Evolutionary conservation across 1,140 invertebrate genomes (phyloP), one percentile per base, ranked within the genome.

Genomic region (Hycleus cichorii): DNA sequence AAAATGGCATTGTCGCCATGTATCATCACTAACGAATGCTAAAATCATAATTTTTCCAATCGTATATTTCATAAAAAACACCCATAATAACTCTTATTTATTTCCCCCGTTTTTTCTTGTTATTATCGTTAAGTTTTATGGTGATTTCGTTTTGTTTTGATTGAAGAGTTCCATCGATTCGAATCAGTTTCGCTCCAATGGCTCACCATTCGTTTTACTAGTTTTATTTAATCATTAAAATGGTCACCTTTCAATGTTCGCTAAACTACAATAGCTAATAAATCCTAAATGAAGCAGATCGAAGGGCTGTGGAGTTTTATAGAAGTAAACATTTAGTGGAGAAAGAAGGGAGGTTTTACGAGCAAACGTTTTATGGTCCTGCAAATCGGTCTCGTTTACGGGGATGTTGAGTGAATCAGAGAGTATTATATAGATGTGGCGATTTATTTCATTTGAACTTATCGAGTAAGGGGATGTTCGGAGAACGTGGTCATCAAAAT

Each of bases 331-430:
- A 58, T 49, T 18, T 18, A 18, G 18, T 18, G 3, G 7, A 32
- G 32, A 32, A 7, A 32, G 32, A 32, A 32, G 32, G 32, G 4
- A 46, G 57, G 49, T 59, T 62, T 62, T 62, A 62, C 60, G 60
- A 62, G 50, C 52, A 49, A 56, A 59, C 60, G 52, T 62, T 62
- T 62, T 59, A 55, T 59, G 47, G 49, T 38, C 57, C 57, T 55
- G 50, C 51, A 59, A 62, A 62, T 62, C 47, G 60, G 46, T 50
- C 43, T 48, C 60, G 57, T 62, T 62, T 62, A 32, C 32, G 32
- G 32, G 32, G 60, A 56, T 43, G 47, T 52, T 54, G 57, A 59
- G 57, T 59, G 57, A 62, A 55, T 59, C 57, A 56, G 57, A 55
- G 51, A 18, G 18, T 18, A 18, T 18, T 18, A 18, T 18, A 18